Percentiles rank a stretch among this genome's conserved stretches.
phyloP scores from a whole-genome alignment of 2,113 vertebrate genomes.

The Ochotona curzoniae region DNA sequence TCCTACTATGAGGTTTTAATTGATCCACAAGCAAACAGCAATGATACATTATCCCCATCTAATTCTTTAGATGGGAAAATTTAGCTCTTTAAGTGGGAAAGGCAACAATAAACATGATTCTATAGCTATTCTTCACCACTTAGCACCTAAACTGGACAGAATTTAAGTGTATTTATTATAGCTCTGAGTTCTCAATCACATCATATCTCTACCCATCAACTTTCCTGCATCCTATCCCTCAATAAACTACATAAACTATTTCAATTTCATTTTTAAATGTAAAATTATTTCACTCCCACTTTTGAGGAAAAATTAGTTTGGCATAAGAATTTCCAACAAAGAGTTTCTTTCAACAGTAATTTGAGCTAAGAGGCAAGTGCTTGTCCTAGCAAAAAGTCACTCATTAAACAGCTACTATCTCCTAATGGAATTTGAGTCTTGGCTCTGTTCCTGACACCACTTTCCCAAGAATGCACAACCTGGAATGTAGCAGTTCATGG shows the following conservation, averaged over 20 bases:
- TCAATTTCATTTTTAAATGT: neutral
- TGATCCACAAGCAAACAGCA: neutral
- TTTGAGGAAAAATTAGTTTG: neutral
- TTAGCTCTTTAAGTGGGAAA: neutral
- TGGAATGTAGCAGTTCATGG: no score
- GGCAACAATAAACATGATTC: neutral
- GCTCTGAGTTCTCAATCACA: neutral
- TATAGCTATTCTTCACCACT: neutral
- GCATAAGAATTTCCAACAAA: neutral
- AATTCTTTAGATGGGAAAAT: slow-evolving; percentile 4
- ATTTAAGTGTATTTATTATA: neutral
- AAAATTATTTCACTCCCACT: neutral
- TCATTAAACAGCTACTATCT: no score
- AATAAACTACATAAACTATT: neutral
- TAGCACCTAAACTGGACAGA: neutral
- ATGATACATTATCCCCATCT: neutral
- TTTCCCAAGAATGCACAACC: no score
- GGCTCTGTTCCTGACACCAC: no score
- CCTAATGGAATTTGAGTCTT: no score
- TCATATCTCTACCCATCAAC: neutral
- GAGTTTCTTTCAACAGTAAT: slow-evolving; percentile 5
- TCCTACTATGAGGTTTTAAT: neutral
- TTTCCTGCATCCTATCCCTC: neutral
- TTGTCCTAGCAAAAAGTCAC: no score
- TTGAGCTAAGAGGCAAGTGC: neutral